Conservation (phyloP, 1,140 invertebrate species). For the Yoshiicerus persimilis region DNA sequence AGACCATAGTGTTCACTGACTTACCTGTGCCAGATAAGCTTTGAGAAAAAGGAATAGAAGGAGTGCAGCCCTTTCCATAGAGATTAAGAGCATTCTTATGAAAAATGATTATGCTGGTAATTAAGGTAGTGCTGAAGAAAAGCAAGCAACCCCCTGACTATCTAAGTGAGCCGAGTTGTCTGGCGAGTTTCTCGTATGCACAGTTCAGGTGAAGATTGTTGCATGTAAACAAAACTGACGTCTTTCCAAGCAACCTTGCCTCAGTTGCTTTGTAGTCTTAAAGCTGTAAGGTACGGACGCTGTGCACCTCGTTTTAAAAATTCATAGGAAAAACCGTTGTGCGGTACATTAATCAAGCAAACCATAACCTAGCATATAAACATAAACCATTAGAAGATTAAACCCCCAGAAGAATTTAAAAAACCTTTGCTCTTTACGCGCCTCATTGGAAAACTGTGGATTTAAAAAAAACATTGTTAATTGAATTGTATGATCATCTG, state of each 20-base stretch:
- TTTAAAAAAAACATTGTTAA: neutral
- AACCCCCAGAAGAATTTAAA: too few relatives aligned
- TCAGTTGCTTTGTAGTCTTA: neutral
- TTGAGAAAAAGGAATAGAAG: neutral
- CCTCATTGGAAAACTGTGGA: neutral
- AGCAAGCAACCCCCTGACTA: neutral
- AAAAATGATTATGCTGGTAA: neutral
- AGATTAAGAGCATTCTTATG: neutral
- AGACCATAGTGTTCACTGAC: neutral
- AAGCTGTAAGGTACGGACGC: neutral
- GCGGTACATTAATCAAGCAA: neutral
- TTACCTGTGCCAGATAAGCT: neutral
- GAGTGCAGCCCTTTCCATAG: neutral
- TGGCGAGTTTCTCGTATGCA: neutral
- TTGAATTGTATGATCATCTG: neutral
- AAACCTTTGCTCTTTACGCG: too few relatives aligned
- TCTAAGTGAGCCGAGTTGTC: neutral
- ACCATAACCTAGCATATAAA: neutral
- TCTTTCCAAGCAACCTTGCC: neutral
- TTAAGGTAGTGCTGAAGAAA: neutral
- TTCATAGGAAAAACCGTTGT: neutral
- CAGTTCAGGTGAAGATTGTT: neutral
- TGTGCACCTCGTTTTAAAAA: neutral
- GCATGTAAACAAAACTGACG: neutral
- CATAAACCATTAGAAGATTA: too few relatives aligned